A percentile compares a stretch with the other conserved stretches of the same genome.
These are phyloP conservation scores for Toxotes chatareus DNA, from an alignment of 2,113 vertebrate genomes.

Conservation along the genomic window DNA sequence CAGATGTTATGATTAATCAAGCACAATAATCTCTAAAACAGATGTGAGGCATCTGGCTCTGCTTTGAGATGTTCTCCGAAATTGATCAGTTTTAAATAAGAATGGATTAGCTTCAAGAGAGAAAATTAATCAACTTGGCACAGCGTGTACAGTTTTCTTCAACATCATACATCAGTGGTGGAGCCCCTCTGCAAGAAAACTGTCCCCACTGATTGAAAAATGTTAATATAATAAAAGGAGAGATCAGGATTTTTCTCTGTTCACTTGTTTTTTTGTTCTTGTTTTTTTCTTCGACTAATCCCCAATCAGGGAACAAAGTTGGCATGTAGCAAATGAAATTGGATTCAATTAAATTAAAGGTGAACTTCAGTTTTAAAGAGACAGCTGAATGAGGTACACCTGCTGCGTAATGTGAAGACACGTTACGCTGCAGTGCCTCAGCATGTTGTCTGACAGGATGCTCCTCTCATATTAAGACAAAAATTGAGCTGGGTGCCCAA, in stretches of 20 bases:
- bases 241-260: constrained; percentile 1
- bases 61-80: constrained; percentile 13
- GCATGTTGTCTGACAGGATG: neutral
- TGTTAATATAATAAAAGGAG: constrained; percentile 21
- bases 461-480: neutral
- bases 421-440: neutral
- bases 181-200: neutral
- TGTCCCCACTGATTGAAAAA: neutral
- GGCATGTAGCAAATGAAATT: neutral
- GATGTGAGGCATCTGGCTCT: constrained; percentile 42
- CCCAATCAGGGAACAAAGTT: neutral
- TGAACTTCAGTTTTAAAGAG: neutral
- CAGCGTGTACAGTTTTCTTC: constrained; percentile 10
- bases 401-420: neutral
- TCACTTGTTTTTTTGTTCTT: neutral
- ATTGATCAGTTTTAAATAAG: constrained; percentile 58
- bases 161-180: constrained; percentile 18
- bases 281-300: neutral
- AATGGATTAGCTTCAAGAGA: constrained; percentile 48
- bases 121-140: constrained; percentile 47
- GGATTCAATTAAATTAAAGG: neutral
- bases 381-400: neutral
- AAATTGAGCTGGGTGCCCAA: neutral
- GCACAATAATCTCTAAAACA: constrained; percentile 24
- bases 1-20: constrained; percentile 38